A percentile compares a stretch with the other conserved stretches of the same genome.
These are phyloP conservation scores for Philaethria dido DNA, from an alignment of 2,888 invertebrate genomes.

Conservation along the genomic window DNA sequence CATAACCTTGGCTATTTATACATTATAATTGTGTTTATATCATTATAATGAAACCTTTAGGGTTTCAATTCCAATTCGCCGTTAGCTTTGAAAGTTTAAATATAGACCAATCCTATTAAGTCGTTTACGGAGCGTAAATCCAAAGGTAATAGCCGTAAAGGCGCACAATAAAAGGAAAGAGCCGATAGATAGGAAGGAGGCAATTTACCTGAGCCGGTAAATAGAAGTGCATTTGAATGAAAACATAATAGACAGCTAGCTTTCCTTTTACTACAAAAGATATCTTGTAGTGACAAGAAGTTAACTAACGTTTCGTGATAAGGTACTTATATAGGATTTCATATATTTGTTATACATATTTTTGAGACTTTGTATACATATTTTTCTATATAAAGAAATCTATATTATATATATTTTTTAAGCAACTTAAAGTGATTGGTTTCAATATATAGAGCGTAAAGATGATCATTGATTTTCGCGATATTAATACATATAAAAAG, in stretches of 20 bases:
- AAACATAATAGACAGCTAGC: slow-evolving; percentile 25
- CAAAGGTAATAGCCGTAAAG: slow-evolving; percentile 40
- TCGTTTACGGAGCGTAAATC: slow-evolving; percentile 38
- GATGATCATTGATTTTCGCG: too few species aligned
- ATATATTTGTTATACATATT: too few species aligned
- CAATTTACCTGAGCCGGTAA: slow-evolving; percentile 32
- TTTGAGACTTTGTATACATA: too few species aligned
- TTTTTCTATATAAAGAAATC: too few species aligned
- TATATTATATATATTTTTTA: too few species aligned
- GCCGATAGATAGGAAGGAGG: slow-evolving; percentile 29
- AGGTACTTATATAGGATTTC: neutral
- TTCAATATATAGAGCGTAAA: too few species aligned
- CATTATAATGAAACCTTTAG: neutral
- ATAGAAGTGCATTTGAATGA: slow-evolving; percentile 31
- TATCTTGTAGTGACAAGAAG: neutral
- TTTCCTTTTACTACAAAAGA: slow-evolving; percentile 7
- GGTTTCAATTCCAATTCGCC: neutral
- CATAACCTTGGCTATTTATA: neutral
- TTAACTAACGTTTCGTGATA: neutral
- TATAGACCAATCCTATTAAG: slow-evolving; percentile 36
- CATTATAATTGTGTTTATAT: neutral
- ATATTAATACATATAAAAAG: too few species aligned
- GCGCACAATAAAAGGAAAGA: slow-evolving; percentile 34
- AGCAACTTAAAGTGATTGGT: too few species aligned
- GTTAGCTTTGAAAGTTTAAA: slow-evolving; percentile 30